Evolutionary conservation across 2,113 vertebrate species (phyloP), one percentile per base, ranked within the genome.

Genomic region (Megalops atlanticus): DNA sequence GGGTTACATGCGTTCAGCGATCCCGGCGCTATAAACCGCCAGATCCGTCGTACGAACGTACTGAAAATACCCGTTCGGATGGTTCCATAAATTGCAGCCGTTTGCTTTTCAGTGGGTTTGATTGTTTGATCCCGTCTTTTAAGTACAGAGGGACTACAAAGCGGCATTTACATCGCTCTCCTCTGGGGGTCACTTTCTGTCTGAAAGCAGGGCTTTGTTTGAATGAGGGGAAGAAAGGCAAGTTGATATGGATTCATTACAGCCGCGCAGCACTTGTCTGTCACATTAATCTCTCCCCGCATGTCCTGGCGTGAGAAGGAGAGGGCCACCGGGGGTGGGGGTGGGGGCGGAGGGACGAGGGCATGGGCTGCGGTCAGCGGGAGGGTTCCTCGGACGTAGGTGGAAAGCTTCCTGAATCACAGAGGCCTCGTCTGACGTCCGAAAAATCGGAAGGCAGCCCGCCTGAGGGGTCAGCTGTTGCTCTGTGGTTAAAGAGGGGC

Each of bases 11-110:
- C 84, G 85, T 80, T 84, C 85, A 85, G 72, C 73, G 38, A 74
- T 69, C 72, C 72, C 80, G 80, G 81, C 83, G 68, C 83, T 73
- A 84, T 91, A 85, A 88, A 90, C 88, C 84, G 79, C 80, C 52
- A 80, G 27, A 83, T 86, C 86, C 85, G 85, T 83, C 72, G 47
- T 11, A 77, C 72, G 80, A 80, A 82, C 77, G 75, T 52, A 49
- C 83, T 85, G 80, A 76, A 33, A 76, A 38, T 77, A 24, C 33
- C n/a, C 45, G 5, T 54, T 41, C 75, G 3, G 43, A 16, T 33
- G 27, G 14, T 7, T 31, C 45, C 0, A 45, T 77, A 31, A 33
- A 27, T 45, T 21, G 31, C 43, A 58, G 45, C 82, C 78, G 83
- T 83, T 84, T 80, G 83, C 83, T 84, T 83, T 82, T 83, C 76